A percentile compares a stretch with the other conserved stretches of the same genome.
phyloP scores from a whole-genome alignment of 2,888 invertebrate species.

The Eupeodes luniger region DNA sequence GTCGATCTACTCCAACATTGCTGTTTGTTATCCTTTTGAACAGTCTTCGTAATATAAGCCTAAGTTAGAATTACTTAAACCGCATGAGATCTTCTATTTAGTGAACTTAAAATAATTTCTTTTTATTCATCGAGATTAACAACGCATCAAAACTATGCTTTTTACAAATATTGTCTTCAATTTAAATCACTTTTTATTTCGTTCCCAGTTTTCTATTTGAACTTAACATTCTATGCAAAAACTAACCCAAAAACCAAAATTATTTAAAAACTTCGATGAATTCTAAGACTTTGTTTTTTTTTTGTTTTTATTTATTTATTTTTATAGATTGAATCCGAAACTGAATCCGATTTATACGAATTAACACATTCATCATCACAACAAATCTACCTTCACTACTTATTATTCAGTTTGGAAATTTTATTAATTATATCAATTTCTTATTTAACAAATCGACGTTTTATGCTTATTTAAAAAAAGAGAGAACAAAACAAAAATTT shows the following conservation, averaged over 20 bases:
- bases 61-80: too few relatives aligned
- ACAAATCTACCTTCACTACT: slow-evolving; percentile 51
- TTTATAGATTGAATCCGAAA: slow-evolving; percentile 73
- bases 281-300: slow-evolving; percentile 21
- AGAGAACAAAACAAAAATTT: neutral
- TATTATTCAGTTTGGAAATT: slow-evolving; percentile 58
- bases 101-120: too few relatives aligned
- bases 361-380: slow-evolving; percentile 66
- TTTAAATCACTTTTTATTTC: neutral
- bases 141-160: neutral
- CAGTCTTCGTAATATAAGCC: too few relatives aligned
- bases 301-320: slow-evolving; percentile 47
- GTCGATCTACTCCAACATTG: too few relatives aligned
- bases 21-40: too few relatives aligned
- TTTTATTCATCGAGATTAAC: neutral
- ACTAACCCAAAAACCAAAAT: slow-evolving; percentile 17
- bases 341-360: slow-evolving; percentile 60
- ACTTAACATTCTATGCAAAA: slow-evolving; percentile 18
- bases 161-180: neutral
- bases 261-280: slow-evolving; percentile 7
- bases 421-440: slow-evolving; percentile 47
- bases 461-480: slow-evolving; percentile 41
- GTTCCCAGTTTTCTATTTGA: neutral
- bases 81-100: too few relatives aligned
- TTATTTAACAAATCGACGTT: slow-evolving; percentile 54